Percentiles rank a stretch among this genome's conserved stretches.
Conservation (phyloP, 2,797 vertebrate species). For the Carapus acus region DNA sequence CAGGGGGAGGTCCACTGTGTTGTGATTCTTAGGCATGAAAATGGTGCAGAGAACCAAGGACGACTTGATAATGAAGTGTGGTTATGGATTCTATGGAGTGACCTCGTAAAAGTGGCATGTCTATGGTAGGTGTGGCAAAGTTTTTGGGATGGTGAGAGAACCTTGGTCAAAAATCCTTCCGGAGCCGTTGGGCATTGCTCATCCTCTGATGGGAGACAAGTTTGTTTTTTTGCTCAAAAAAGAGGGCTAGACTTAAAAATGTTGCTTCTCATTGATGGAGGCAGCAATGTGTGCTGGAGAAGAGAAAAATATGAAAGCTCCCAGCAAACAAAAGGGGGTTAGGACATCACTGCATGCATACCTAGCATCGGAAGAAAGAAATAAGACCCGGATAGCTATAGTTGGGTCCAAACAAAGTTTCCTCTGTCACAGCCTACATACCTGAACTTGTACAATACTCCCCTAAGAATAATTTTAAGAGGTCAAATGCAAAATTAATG, state of each 20-base stretch:
- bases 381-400: constrained; percentile 56
- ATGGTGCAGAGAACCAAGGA: constrained; percentile 11
- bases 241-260: constrained; percentile 70
- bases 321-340: constrained; percentile 80
- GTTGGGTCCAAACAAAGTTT: constrained; percentile 72
- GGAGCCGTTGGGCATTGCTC: constrained; percentile 78
- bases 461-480: constrained; percentile 63
- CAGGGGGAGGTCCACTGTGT: constrained; percentile 18
- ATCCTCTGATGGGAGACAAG: constrained; percentile 81
- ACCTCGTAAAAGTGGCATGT: constrained; percentile 76
- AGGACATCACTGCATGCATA: constrained; percentile 82
- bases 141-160: constrained; percentile 86
- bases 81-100: constrained; percentile 64
- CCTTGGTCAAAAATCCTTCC: constrained; percentile 99
- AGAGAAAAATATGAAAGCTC: constrained; percentile 68
- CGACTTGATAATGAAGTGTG: constrained; percentile 65
- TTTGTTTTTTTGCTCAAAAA: constrained; percentile 11
- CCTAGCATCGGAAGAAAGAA: constrained; percentile 66
- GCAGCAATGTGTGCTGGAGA: constrained; percentile 84
- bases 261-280: constrained; percentile 76
- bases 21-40: constrained; percentile 5
- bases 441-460: constrained; percentile 68
- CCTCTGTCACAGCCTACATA: constrained; percentile 80
- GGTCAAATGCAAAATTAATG: constrained; percentile 24
- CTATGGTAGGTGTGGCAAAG: constrained; percentile 96